Evolutionary conservation across 2,113 vertebrate species (phyloP), one percentile per base, ranked within the genome.

Genomic region (Corvus cornix): DNA sequence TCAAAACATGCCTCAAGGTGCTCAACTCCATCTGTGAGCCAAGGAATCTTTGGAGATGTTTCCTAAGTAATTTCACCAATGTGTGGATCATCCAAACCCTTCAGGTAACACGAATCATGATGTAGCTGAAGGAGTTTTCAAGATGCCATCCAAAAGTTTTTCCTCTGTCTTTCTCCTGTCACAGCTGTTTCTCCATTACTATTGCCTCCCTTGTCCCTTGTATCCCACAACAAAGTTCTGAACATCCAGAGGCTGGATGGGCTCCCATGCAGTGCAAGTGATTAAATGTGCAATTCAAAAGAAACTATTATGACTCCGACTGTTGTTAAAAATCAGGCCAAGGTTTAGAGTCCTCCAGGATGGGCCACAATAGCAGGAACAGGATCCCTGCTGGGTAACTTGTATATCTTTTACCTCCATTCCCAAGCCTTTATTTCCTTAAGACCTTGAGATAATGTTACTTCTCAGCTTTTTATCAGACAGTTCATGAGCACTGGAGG

Each of bases 1-100:
- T 43, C 7, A 10, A 81, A 74, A 51, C 2, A 7, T 39, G 2
- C 7, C 30, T 17, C 2, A 1, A 31, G 7, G 3, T 21, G 14
- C 53, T 87, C 67, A 43, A 7, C 11, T 76, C 26, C 15, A 1
- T 12, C 17, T 68, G 17, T 35, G 19, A 62, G 43, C 39, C 33
- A 30, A 19, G 4, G 4, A 44, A 10, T 17, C 16, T 83, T 56
- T 62, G 39, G 51, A 74, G 30, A 5, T 21, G 6, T 80, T 39
- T 77, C 51, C 17, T 52, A 13, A 41, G 5, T 28, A 58, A 70
- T 58, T 27, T 92, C 37, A 44, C 16, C 18, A 37, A 6, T 6
- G 13, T 53, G 17, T 39, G 35, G 37, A 30, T 48, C 33, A 41
- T 31, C 51, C 15, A 30, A 41, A 37, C 14, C 9, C 11, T 60